A percentile compares a stretch with the other conserved stretches of the same genome.
Evolutionary conservation across 2,797 vertebrate species (phyloP).

Genomic region (Hemibagrus guttatus): DNA sequence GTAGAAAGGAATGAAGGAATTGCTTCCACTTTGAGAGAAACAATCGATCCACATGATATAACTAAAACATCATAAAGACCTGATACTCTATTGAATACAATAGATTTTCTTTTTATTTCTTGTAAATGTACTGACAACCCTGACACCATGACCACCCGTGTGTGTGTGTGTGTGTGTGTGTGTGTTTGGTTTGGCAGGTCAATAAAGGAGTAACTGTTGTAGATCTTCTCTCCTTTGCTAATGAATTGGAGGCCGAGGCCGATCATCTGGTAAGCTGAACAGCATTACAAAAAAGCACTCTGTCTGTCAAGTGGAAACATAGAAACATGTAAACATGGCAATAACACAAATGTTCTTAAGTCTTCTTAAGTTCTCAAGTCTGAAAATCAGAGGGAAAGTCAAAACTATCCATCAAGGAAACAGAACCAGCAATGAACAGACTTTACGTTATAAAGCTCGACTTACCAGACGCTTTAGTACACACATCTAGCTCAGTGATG

Average conservation of each 20-base stretch:
- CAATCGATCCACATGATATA: neutral
- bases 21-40: neutral
- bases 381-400: neutral
- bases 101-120: neutral
- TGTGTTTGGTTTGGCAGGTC: constrained; percentile 69
- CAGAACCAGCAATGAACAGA: neutral
- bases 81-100: neutral
- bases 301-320: neutral
- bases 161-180: neutral
- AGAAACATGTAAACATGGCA: neutral
- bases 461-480: neutral
- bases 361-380: neutral
- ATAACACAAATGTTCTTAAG: neutral
- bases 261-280: constrained; percentile 80
- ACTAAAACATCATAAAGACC: neutral
- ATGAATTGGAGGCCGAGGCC: constrained; percentile 82
- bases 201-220: constrained; percentile 83
- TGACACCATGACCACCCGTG: neutral
- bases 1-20: neutral
- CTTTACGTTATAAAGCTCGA: neutral
- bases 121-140: neutral
- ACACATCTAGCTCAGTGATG: neutral
- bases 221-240: constrained; percentile 85
- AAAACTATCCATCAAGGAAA: neutral
- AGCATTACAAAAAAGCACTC: neutral